Evolutionary conservation across 2,797 vertebrate species (phyloP).

Genomic region (Arrhamphus sclerolepis): DNA sequence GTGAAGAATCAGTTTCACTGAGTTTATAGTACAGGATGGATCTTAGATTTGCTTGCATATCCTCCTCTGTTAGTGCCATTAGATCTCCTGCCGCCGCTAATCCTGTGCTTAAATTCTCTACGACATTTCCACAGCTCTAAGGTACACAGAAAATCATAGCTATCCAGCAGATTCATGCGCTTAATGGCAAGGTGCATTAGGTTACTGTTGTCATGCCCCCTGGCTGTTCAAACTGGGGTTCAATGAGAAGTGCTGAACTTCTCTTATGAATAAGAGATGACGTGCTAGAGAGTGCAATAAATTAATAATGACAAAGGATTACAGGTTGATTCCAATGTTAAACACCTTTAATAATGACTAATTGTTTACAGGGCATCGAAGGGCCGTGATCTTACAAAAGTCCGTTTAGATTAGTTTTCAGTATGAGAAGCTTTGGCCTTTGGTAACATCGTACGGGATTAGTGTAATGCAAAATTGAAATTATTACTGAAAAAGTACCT

Average conservation of each 20-base stretch:
- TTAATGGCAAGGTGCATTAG: slow-evolving; percentile 52
- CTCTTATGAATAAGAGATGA: slow-evolving; percentile 73
- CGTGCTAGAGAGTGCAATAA: slow-evolving; percentile 65
- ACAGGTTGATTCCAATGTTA: slow-evolving; percentile 48
- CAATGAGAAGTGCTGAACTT: slow-evolving; percentile 56
- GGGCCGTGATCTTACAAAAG: slow-evolving; percentile 28
- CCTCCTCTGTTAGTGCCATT: slow-evolving; percentile 4
- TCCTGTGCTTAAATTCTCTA: slow-evolving; percentile 12
- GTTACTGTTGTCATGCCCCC: slow-evolving; percentile 38
- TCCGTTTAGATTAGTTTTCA: slow-evolving; percentile 13
- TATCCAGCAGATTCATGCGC: slow-evolving; percentile 31
- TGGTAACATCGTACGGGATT: slow-evolving; percentile 6
- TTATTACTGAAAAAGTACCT: not conserved
- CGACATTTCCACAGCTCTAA: slow-evolving; percentile 9
- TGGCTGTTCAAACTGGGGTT: slow-evolving; percentile 50
- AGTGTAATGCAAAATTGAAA: no score
- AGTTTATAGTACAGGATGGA: not conserved
- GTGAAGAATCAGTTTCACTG: not conserved
- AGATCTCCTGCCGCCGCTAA: slow-evolving; percentile 7
- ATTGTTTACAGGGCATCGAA: slow-evolving; percentile 53
- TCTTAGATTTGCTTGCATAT: not conserved
- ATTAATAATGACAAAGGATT: slow-evolving; percentile 70
- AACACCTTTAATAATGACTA: slow-evolving; percentile 57
- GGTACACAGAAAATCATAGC: slow-evolving; percentile 27
- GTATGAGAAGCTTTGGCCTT: slow-evolving; percentile 1